These are phyloP conservation scores for Apostichopus leukothele DNA, from an alignment of 53 echinoderm and acorn worm species.

Conservation along the genomic window DNA sequence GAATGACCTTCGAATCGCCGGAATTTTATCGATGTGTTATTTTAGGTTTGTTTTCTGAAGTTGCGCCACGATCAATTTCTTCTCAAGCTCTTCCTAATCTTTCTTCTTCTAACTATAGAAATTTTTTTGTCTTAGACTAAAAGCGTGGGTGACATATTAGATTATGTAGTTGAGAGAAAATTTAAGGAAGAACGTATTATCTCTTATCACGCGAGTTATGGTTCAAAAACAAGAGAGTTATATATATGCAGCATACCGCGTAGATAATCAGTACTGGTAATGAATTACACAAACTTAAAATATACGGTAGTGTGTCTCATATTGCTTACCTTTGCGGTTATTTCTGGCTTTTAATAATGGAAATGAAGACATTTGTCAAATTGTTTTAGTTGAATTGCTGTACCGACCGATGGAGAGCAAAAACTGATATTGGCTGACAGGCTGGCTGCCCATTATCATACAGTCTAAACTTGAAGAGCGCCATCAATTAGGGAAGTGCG, in stretches of 20 bases:
- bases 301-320: not conserved
- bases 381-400: not conserved
- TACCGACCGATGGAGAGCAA: not conserved
- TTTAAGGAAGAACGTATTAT: no score
- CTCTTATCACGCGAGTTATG: no score
- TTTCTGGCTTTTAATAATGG: not conserved
- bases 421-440: not conserved
- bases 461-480: no score
- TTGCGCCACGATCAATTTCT: not conserved
- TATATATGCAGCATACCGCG: not conserved
- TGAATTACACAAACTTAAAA: not conserved
- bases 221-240: no score
- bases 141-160: not conserved
- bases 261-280: not conserved
- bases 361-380: not conserved
- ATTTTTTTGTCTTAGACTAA: not conserved
- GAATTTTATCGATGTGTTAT: not conserved
- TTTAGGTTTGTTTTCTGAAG: not conserved
- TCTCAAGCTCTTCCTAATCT: not conserved
- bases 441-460: no score
- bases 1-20: not conserved
- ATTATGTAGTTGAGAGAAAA: not conserved
- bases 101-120: not conserved
- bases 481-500: no score
- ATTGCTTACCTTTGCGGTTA: not conserved